Evolutionary conservation across 2,797 vertebrate species (phyloP).

Genomic region (Amniataba percoides): DNA sequence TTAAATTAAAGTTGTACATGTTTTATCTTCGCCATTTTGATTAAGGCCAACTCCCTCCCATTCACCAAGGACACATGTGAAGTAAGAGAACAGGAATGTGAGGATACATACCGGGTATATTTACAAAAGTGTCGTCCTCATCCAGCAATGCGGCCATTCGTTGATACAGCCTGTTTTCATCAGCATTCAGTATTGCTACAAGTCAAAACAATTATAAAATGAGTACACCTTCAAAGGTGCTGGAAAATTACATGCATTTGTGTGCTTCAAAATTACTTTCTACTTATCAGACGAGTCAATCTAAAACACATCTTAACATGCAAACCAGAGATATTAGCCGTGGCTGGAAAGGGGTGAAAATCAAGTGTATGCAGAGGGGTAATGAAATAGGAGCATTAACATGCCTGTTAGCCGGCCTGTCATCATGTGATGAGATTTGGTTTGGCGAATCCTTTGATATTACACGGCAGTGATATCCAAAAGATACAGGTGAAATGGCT

Average conservation of each 20-base stretch:
- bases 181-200: constrained; percentile 79
- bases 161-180: constrained; percentile 83
- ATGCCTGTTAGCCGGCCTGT: constrained; percentile 82
- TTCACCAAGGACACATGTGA: not conserved
- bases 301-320: constrained; percentile 73
- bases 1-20: too few relatives aligned
- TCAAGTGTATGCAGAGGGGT: constrained; percentile 68
- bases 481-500: constrained; percentile 89
- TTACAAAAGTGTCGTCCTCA: constrained; percentile 82
- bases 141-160: constrained; percentile 84
- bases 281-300: constrained; percentile 72
- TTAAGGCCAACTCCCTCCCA: not conserved
- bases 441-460: constrained; percentile 87
- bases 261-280: constrained; percentile 63
- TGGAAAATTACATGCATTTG: constrained; percentile 55
- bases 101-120: constrained; percentile 84
- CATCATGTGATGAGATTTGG: constrained; percentile 87
- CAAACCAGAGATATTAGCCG: constrained; percentile 64
- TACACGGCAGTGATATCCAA: constrained; percentile 88
- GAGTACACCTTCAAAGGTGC: constrained; percentile 27
- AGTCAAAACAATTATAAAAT: constrained; percentile 67
- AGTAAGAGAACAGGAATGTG: too few relatives aligned
- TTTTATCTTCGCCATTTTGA: not conserved
- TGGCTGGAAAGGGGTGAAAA: constrained; percentile 65
- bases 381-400: constrained; percentile 81